A percentile compares a stretch with the other conserved stretches of the same genome.
Evolutionary conservation across 2,888 invertebrate genomes (phyloP).

Genomic region (Netelia melanura): DNA sequence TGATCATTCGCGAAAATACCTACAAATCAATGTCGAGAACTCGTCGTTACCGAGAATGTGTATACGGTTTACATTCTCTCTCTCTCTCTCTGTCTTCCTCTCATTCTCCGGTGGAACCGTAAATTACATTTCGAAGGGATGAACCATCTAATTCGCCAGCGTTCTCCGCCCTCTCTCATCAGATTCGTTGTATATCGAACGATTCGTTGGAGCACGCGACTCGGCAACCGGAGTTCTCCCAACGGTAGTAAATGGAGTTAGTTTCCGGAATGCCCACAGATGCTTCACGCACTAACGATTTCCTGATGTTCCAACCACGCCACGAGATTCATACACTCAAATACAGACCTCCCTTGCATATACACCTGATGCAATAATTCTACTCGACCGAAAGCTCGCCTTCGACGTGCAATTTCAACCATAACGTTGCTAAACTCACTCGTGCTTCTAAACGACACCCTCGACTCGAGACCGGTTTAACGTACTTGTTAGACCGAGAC

Average conservation of each 20-base stretch:
- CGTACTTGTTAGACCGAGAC: neutral
- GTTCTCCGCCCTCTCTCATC: constrained; percentile 51
- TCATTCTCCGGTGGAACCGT: constrained; percentile 67
- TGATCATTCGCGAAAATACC: constrained; percentile 22
- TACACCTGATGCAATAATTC: constrained; percentile 36
- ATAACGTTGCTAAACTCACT: constrained; percentile 30
- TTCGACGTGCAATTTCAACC: constrained; percentile 14
- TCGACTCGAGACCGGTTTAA: constrained; percentile 22
- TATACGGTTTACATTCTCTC: constrained; percentile 3
- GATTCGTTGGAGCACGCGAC: constrained; percentile 41
- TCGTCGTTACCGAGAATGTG: constrained; percentile 21
- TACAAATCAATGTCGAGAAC: constrained; percentile 73
- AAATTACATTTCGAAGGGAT: constrained; percentile 77
- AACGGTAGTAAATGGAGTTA: constrained; percentile 76
- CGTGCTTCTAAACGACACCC: constrained; percentile 4
- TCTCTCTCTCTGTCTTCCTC: constrained; percentile 16
- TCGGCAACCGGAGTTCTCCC: constrained; percentile 55
- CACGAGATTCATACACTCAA: neutral
- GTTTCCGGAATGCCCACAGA: constrained; percentile 76
- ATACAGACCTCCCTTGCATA: neutral
- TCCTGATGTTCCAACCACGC: constrained; percentile 72
- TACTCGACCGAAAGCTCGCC: neutral
- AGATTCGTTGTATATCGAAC: constrained; percentile 62
- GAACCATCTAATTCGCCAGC: constrained; percentile 75
- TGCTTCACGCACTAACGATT: constrained; percentile 78